These are phyloP conservation scores for Crypturellus undulatus DNA, from an alignment of 2,113 vertebrate species.

Conservation along the genomic window DNA sequence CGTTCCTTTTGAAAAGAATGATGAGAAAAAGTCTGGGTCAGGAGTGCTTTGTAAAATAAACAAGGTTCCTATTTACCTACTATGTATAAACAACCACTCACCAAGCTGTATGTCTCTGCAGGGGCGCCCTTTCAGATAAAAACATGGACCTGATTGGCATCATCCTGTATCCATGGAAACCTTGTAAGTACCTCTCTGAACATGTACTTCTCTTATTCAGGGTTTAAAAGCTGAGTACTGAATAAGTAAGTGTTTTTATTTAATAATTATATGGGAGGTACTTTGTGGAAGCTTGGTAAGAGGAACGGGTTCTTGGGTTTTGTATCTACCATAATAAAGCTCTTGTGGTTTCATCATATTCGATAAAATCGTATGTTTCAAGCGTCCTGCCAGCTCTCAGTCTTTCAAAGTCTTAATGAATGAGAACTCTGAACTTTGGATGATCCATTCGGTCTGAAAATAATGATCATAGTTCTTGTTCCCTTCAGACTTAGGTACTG, in stretches of 20 bases:
- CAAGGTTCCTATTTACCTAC: slow-evolving; percentile 83
- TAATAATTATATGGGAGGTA: slow-evolving; percentile 83
- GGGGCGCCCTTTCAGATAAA: slow-evolving; percentile 82
- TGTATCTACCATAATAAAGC: slow-evolving; percentile 71
- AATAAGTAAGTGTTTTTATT: slow-evolving; percentile 88
- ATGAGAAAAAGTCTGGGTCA: slow-evolving; percentile 74
- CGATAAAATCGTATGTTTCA: slow-evolving; percentile 72
- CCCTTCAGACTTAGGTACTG: not conserved
- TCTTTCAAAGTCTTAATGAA: slow-evolving; percentile 64
- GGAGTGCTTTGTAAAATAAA: slow-evolving; percentile 81
- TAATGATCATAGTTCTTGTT: not conserved
- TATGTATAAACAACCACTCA: slow-evolving; percentile 83
- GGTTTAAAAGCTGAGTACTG: slow-evolving; percentile 79
- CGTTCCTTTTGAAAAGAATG: slow-evolving; percentile 13
- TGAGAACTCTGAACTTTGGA: slow-evolving; percentile 49
- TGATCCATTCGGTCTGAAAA: slow-evolving; percentile 32
- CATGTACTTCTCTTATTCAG: slow-evolving; percentile 82
- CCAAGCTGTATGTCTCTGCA: slow-evolving; percentile 76
- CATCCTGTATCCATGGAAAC: slow-evolving; percentile 93
- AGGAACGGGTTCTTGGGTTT: slow-evolving; percentile 74
- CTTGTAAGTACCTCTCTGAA: slow-evolving; percentile 84
- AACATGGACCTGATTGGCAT: slow-evolving; percentile 85
- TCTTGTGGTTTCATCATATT: slow-evolving; percentile 70
- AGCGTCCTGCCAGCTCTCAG: slow-evolving; percentile 35
- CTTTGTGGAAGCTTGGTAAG: slow-evolving; percentile 77